Evolutionary conservation across 2,888 invertebrate genomes (phyloP).

Genomic region (Laspeyria flexula): DNA sequence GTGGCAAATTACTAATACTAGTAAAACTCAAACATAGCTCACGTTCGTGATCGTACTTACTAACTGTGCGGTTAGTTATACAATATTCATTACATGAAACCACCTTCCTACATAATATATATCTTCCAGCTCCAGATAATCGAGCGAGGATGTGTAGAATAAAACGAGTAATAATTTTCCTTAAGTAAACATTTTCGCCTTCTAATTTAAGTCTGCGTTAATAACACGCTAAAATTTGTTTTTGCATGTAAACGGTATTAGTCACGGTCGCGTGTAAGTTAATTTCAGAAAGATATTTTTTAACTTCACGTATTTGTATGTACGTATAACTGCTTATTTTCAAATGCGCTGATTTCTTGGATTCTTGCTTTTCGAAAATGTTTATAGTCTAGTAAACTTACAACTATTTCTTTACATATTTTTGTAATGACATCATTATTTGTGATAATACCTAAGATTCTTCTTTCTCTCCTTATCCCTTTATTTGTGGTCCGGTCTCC

Average conservation of each 20-base stretch:
- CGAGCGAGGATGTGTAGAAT: slow-evolving; percentile 5
- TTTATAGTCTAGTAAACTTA: too few relatives aligned
- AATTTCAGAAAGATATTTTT: too few relatives aligned
- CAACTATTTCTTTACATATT: too few relatives aligned
- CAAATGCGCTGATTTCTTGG: too few relatives aligned
- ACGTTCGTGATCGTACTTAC: not conserved
- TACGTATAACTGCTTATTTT: too few relatives aligned
- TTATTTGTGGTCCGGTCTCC: too few relatives aligned
- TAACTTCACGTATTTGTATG: too few relatives aligned
- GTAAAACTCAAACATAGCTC: not conserved
- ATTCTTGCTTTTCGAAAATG: too few relatives aligned
- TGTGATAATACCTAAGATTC: too few relatives aligned
- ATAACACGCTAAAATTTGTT: not conserved
- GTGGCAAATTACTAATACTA: not conserved
- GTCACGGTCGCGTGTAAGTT: too few relatives aligned
- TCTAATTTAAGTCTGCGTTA: slow-evolving; percentile 2
- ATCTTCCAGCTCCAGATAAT: slow-evolving; percentile 12
- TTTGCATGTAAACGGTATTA: not conserved
- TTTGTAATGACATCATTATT: too few relatives aligned
- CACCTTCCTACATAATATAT: slow-evolving; percentile 17
- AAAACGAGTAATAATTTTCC: slow-evolving; percentile 7
- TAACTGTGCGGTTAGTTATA: slow-evolving; percentile 5
- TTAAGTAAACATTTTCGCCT: slow-evolving; percentile 10
- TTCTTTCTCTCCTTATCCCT: too few relatives aligned
- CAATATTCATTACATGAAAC: slow-evolving; percentile 7